A percentile compares a stretch with the other conserved stretches of the same genome.
These are phyloP conservation scores for Papilio xuthus DNA, from an alignment of 1,140 invertebrate species.

Conservation along the genomic window DNA sequence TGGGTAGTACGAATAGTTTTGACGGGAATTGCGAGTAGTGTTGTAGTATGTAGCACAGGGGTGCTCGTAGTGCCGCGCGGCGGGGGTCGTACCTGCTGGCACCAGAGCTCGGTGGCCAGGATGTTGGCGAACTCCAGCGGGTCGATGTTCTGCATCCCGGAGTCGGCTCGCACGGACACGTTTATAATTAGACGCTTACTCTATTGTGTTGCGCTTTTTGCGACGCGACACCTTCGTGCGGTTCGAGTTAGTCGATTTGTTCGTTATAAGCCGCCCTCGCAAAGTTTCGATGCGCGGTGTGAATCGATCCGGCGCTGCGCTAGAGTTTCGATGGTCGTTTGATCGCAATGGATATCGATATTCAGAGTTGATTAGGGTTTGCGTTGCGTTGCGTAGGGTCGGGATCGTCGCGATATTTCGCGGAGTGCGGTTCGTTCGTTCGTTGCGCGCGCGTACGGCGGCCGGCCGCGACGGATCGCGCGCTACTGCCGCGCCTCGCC, in stretches of 20 bases:
- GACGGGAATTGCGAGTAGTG: neutral
- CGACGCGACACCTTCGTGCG: slow-evolving; percentile 77
- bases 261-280: slow-evolving; percentile 79
- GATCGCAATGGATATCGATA: slow-evolving; percentile 46
- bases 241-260: slow-evolving; percentile 80
- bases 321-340: slow-evolving; percentile 46
- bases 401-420: slow-evolving; percentile 63
- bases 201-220: slow-evolving; percentile 81
- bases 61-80: neutral
- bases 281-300: slow-evolving; percentile 51
- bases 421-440: slow-evolving; percentile 79
- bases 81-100: slow-evolving; percentile 84
- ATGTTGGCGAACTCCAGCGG: slow-evolving; percentile 90
- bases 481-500: slow-evolving; percentile 69
- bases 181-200: slow-evolving; percentile 80
- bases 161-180: slow-evolving; percentile 66
- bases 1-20: neutral
- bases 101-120: slow-evolving; percentile 90
- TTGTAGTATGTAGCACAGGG: neutral
- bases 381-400: slow-evolving; percentile 45
- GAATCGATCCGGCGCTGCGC: slow-evolving; percentile 46
- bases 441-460: slow-evolving; percentile 76
- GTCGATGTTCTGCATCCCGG: slow-evolving; percentile 84
- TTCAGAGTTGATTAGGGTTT: slow-evolving; percentile 43
- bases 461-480: slow-evolving; percentile 76